Evolutionary conservation across 1,140 invertebrate genomes (phyloP).

Genomic region (Anagrus nilaparvatae): DNA sequence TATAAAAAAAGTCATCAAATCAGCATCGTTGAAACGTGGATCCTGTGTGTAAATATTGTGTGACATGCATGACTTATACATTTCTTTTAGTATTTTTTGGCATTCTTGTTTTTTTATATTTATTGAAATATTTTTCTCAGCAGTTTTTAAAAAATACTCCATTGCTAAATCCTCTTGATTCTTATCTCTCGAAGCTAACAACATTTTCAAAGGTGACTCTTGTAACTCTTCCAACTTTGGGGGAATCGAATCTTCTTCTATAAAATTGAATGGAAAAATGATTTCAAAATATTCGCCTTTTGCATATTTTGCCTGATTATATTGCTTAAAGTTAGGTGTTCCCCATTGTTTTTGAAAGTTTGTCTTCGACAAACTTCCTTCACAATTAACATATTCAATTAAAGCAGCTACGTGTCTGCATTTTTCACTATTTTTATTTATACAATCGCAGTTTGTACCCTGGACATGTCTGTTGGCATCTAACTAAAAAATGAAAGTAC

Average conservation of each 20-base stretch:
- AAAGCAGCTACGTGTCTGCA: constrained; percentile 19
- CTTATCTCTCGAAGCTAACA: constrained; percentile 5
- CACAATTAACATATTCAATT: constrained; percentile 17
- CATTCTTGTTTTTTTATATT: not conserved
- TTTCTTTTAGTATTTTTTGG: not conserved
- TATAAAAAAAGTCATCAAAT: constrained; percentile 19
- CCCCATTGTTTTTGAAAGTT: constrained; percentile 18
- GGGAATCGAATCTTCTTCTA: not conserved
- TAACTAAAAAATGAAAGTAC: constrained; percentile 10
- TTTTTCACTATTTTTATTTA: constrained; percentile 14
- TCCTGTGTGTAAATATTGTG: not conserved
- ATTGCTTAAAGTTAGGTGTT: constrained; percentile 16
- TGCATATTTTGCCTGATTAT: constrained; percentile 16
- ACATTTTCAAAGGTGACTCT: constrained; percentile 6
- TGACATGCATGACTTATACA: not conserved
- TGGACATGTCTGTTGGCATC: constrained; percentile 9
- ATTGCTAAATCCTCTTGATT: not conserved
- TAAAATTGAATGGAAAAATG: constrained; percentile 12
- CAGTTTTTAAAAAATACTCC: not conserved
- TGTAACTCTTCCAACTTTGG: not conserved
- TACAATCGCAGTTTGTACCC: constrained; percentile 16
- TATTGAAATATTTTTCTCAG: not conserved
- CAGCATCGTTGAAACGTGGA: constrained; percentile 10
- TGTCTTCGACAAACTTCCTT: constrained; percentile 17
- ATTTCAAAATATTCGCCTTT: constrained; percentile 17